Conservation (phyloP, 2,888 invertebrate genomes). For the Melinaea menophilus region DNA sequence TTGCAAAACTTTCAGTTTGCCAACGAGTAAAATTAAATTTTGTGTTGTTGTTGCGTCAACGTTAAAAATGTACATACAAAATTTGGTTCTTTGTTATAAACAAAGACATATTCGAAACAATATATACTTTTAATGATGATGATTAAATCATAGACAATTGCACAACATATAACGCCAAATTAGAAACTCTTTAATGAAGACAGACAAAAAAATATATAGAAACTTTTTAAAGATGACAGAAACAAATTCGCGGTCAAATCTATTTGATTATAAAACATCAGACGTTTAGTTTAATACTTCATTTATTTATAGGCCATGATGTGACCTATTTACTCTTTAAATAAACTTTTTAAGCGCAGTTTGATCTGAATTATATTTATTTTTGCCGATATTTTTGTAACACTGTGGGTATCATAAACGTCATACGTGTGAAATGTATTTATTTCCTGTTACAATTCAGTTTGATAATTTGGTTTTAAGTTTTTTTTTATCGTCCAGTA, state of each 20-base stretch:
- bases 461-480: slow-evolving; percentile 7
- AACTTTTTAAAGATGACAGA: not conserved
- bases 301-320: slow-evolving; percentile 20
- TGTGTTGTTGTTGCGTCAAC: not conserved
- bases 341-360: slow-evolving; percentile 23
- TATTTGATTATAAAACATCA: too few relatives aligned
- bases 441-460: slow-evolving; percentile 21
- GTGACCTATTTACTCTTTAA: slow-evolving; percentile 25
- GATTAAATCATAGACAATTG: too few relatives aligned
- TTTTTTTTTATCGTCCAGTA: not conserved
- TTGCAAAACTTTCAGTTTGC: slow-evolving; percentile 3
- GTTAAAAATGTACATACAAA: not conserved
- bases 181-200: not conserved
- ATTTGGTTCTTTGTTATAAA: not conserved
- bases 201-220: slow-evolving; percentile 1
- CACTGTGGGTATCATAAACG: slow-evolving; percentile 22
- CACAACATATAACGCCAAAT: too few relatives aligned
- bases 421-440: slow-evolving; percentile 22
- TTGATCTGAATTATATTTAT: slow-evolving; percentile 26
- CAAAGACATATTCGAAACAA: too few relatives aligned
- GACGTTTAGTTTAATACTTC: slow-evolving; percentile 10
- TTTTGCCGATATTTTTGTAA: slow-evolving; percentile 30
- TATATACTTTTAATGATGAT: too few relatives aligned
- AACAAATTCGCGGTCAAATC: too few relatives aligned
- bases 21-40: not conserved